Evolutionary conservation across 2,113 vertebrate species (phyloP).

Genomic region (Oryzias woworae): DNA sequence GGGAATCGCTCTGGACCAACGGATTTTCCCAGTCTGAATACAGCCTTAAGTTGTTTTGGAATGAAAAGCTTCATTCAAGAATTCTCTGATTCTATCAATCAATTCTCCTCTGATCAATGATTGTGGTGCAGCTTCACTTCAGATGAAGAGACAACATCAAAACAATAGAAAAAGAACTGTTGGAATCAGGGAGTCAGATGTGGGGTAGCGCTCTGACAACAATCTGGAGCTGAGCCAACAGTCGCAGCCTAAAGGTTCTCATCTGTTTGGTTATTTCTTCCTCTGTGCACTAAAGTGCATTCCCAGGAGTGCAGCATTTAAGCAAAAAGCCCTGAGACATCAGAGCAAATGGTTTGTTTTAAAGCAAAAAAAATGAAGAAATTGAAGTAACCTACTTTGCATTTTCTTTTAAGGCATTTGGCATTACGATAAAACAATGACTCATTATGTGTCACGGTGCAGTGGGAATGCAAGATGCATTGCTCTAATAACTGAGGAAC

Average conservation of each 20-base stretch:
- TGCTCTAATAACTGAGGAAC: conserved; percentile 8
- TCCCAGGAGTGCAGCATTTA: conserved; percentile 27
- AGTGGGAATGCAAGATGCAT: conserved; percentile 2
- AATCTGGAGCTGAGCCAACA: conserved; percentile 22
- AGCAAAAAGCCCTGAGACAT: conserved; percentile 23
- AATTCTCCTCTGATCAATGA: too few species aligned
- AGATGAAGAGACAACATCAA: background rate
- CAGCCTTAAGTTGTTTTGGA: too few species aligned
- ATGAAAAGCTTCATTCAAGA: too few species aligned
- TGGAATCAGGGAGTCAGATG: background rate
- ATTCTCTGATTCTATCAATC: too few species aligned
- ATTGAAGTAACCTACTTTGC: conserved; percentile 4
- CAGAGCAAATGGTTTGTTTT: background rate
- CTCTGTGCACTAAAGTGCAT: conserved; percentile 21
- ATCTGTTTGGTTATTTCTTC: conserved; percentile 41
- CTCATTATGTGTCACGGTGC: conserved; percentile 14
- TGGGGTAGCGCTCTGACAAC: background rate
- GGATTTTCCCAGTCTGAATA: too few species aligned
- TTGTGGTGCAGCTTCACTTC: too few species aligned
- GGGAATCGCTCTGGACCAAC: too few species aligned
- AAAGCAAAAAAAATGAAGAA: conserved; percentile 12
- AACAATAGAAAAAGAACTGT: conserved; percentile 2
- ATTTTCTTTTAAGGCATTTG: conserved; percentile 15
- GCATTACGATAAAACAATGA: conserved; percentile 4
- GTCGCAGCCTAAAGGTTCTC: conserved; percentile 42